These are phyloP conservation scores for Corythaeola cristata DNA, from an alignment of 2,113 vertebrate species.

Conservation along the genomic window DNA sequence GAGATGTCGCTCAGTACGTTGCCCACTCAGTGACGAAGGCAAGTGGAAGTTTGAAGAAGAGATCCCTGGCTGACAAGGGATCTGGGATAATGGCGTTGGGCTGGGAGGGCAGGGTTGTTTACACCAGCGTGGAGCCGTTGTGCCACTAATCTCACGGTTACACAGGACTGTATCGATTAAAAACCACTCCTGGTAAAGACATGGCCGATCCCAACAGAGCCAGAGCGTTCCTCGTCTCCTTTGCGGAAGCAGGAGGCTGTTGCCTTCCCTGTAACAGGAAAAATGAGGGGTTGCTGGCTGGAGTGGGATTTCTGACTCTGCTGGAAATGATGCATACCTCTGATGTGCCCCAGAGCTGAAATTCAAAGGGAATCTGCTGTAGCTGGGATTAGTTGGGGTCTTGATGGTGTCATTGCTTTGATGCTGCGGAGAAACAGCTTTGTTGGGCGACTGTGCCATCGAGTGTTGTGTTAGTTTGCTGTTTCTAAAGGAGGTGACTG, in stretches of 20 bases:
- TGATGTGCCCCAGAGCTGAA: accelerated
- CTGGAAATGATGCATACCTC: not conserved
- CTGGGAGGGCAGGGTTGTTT: not conserved
- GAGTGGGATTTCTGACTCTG: not conserved
- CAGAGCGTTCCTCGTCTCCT: not conserved
- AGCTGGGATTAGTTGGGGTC: not conserved
- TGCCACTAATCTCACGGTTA: not conserved
- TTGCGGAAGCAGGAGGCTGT: not conserved
- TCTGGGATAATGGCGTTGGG: too few species aligned
- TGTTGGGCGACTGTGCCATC: not conserved
- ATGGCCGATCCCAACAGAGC: not conserved
- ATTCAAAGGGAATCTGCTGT: not conserved
- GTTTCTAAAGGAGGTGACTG: not conserved
- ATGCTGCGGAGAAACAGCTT: not conserved
- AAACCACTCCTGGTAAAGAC: not conserved
- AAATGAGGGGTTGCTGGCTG: not conserved
- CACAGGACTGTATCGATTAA: not conserved
- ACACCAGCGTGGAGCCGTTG: accelerated
- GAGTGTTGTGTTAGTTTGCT: not conserved
- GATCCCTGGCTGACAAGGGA: not conserved
- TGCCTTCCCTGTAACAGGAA: not conserved
- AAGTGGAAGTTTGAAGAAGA: not conserved
- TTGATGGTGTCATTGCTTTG: accelerated
- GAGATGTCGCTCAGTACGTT: not conserved
- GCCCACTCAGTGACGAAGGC: not conserved